Evolutionary conservation across 1,140 invertebrate genomes (phyloP).

Genomic region (Cotesia typhae): DNA sequence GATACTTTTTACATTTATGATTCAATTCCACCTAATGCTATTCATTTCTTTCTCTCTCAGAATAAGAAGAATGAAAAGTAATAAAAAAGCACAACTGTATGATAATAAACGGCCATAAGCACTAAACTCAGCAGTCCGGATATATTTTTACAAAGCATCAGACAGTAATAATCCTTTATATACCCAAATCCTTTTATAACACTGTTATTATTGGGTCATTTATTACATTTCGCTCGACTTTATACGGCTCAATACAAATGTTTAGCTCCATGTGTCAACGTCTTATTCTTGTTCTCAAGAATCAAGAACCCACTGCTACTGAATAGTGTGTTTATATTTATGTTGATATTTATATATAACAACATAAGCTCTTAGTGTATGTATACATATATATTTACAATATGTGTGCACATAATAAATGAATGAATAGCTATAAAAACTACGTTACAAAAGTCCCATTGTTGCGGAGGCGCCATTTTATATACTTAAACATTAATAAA

Average conservation of each 20-base stretch:
- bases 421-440: conserved; percentile 1
- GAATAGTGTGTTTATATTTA: neutral
- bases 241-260: conserved; percentile 25
- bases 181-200: conserved; percentile 32
- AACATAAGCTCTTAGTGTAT: too few species aligned
- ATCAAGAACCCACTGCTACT: conserved; percentile 38
- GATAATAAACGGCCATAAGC: conserved; percentile 4
- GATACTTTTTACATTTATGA: too few species aligned
- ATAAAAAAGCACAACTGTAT: neutral
- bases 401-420: neutral
- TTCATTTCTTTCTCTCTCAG: too few species aligned
- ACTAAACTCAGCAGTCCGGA: too few species aligned
- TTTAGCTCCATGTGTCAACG: conserved; percentile 56
- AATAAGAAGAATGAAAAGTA: neutral
- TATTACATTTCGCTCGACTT: conserved; percentile 46
- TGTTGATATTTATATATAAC: neutral
- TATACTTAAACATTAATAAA: conserved; percentile 18
- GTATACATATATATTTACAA: neutral
- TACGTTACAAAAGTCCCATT: neutral
- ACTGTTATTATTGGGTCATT: conserved; percentile 41
- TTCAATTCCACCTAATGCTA: too few species aligned
- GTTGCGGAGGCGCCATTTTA: conserved; percentile 4
- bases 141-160: conserved; percentile 8
- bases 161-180: conserved; percentile 34
- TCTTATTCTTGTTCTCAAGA: conserved; percentile 60